These are phyloP conservation scores for Phrynosoma platyrhinos DNA, from an alignment of 2,113 vertebrate species.

Conservation along the genomic window DNA sequence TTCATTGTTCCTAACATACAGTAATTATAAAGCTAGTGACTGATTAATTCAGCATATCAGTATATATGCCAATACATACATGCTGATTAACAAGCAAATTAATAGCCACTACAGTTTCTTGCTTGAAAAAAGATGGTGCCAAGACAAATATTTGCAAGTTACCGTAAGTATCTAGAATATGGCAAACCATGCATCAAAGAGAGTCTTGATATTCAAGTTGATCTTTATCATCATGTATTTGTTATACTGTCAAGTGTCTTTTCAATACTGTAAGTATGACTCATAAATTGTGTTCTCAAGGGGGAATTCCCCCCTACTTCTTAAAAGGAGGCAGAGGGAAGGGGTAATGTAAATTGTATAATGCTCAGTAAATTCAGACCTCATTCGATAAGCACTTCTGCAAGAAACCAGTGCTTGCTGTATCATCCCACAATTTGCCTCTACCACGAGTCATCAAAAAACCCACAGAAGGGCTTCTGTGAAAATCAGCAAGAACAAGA, in stretches of 20 bases:
- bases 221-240: slow-evolving; percentile 9
- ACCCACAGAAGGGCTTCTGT: slow-evolving; percentile 42
- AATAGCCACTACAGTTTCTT: background rate
- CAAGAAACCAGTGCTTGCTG: slow-evolving; percentile 43
- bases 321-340: background rate
- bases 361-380: slow-evolving; percentile 30
- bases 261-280: background rate
- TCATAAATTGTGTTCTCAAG: background rate
- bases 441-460: slow-evolving; percentile 66
- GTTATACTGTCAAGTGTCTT: slow-evolving; percentile 30
- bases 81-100: background rate
- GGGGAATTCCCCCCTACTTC: background rate
- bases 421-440: slow-evolving; percentile 56
- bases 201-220: slow-evolving; percentile 19
- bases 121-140: background rate
- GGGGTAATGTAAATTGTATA: background rate
- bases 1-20: background rate
- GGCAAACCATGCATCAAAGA: slow-evolving; percentile 21
- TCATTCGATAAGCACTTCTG: slow-evolving; percentile 39
- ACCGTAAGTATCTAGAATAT: background rate
- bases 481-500: slow-evolving; percentile 31
- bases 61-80: background rate
- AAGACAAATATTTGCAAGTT: slow-evolving; percentile 16
- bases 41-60: background rate
- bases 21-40: background rate